These are phyloP conservation scores for Anabas testudineus DNA, from an alignment of 2,797 vertebrate species.

Conservation along the genomic window DNA sequence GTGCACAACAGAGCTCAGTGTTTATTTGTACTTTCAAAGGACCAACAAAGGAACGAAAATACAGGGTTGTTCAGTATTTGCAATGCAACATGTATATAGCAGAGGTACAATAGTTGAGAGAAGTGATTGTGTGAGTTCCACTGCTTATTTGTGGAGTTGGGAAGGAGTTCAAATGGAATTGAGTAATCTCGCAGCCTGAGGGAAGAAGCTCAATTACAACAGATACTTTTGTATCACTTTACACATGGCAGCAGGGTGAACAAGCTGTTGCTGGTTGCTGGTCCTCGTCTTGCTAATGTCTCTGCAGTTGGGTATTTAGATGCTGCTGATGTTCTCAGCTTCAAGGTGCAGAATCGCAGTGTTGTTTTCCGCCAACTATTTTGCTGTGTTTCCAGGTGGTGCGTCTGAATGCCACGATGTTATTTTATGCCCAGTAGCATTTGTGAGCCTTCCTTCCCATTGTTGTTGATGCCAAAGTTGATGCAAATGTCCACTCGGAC, in stretches of 20 bases:
- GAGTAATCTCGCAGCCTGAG: conserved; percentile 24
- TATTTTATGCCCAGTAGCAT: no score
- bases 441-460: no score
- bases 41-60: conserved; percentile 24
- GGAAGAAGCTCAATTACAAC: conserved; percentile 16
- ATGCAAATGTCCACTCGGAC: no score
- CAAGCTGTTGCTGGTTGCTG: not conserved
- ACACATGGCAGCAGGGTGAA: conserved; percentile 16
- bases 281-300: not conserved
- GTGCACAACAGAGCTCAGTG: not conserved
- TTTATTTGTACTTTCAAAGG: conserved; percentile 22
- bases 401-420: no score
- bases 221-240: conserved; percentile 21
- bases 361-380: no score
- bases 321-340: conserved; percentile 9
- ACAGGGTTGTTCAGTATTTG: conserved; percentile 9
- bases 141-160: conserved; percentile 28
- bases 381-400: no score
- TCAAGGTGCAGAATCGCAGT: no score
- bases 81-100: not conserved
- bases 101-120: conserved; percentile 11
- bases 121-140: conserved; percentile 6
- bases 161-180: conserved; percentile 42
- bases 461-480: no score
- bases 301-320: not conserved